Conservation (phyloP, 2,888 invertebrate genomes). For the Platycnemis pennipes region DNA sequence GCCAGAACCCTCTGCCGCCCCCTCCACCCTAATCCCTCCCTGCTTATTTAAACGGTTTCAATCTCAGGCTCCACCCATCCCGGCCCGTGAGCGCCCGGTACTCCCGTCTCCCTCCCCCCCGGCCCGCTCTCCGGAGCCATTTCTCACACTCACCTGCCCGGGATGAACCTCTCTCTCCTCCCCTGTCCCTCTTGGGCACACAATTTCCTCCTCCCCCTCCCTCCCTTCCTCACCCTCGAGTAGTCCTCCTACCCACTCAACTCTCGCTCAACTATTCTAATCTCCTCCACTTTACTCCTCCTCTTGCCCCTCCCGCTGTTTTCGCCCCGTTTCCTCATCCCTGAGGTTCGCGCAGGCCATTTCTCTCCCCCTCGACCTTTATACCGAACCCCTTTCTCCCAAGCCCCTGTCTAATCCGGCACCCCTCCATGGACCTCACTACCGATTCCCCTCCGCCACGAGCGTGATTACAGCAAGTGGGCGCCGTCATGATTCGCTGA, state of each 20-base stretch:
- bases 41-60: conserved; percentile 55
- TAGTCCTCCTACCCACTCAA: not conserved
- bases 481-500: too few relatives aligned
- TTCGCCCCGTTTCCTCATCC: not conserved
- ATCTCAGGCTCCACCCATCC: conserved; percentile 8
- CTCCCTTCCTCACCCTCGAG: too few relatives aligned
- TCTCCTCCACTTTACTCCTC: conserved; percentile 32
- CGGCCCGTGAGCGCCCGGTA: not conserved
- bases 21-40: not conserved
- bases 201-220: not conserved
- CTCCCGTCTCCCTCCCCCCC: not conserved
- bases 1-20: not conserved
- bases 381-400: too few relatives aligned
- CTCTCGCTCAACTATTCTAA: conserved; percentile 56
- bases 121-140: not conserved
- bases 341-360: not conserved
- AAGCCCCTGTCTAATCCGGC: too few relatives aligned
- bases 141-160: conserved; percentile 7
- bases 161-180: not conserved
- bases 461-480: too few relatives aligned
- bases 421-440: too few relatives aligned
- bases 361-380: too few relatives aligned
- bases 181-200: too few relatives aligned
- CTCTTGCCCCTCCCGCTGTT: not conserved
- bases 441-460: too few relatives aligned